A percentile compares a stretch with the other conserved stretches of the same genome.
Evolutionary conservation across 2,113 vertebrate species (phyloP).

Genomic region (Onychorhynchus coronatus): DNA sequence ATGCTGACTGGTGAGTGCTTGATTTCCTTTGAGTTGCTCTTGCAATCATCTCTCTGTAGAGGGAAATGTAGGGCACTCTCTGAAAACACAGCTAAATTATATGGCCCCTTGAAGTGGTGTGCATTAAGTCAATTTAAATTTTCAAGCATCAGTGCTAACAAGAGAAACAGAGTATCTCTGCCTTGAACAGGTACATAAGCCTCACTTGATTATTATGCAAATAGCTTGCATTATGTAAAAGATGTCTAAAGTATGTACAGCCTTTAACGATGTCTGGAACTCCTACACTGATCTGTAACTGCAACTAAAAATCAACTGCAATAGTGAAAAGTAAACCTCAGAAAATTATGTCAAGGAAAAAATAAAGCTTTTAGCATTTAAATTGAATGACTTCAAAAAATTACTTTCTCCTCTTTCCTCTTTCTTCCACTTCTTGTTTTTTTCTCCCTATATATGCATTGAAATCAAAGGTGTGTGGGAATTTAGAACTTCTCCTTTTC

Average conservation of each 20-base stretch:
- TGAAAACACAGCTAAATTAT: not conserved
- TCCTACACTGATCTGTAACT: not conserved
- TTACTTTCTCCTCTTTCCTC: not conserved
- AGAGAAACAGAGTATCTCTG: not conserved
- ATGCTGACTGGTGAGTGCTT: too few species aligned
- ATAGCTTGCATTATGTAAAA: not conserved
- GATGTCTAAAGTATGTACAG: not conserved
- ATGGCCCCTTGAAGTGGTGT: not conserved
- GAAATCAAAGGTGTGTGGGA: not conserved
- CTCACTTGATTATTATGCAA: not conserved
- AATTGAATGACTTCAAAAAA: rapidly evolving
- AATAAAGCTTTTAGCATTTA: not conserved
- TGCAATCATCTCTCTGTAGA: not conserved
- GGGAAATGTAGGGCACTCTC: not conserved
- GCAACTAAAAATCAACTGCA: not conserved
- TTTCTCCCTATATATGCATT: not conserved
- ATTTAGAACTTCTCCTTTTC: not conserved
- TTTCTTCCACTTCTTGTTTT: not conserved
- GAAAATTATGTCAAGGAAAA: not conserved
- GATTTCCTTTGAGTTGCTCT: not conserved
- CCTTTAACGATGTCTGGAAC: not conserved
- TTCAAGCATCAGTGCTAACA: not conserved
- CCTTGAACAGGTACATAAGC: rapidly evolving
- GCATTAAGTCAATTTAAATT: not conserved
- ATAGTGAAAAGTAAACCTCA: not conserved